phyloP scores from a whole-genome alignment of 1,140 invertebrate species.

The Mercenaria mercenaria region DNA sequence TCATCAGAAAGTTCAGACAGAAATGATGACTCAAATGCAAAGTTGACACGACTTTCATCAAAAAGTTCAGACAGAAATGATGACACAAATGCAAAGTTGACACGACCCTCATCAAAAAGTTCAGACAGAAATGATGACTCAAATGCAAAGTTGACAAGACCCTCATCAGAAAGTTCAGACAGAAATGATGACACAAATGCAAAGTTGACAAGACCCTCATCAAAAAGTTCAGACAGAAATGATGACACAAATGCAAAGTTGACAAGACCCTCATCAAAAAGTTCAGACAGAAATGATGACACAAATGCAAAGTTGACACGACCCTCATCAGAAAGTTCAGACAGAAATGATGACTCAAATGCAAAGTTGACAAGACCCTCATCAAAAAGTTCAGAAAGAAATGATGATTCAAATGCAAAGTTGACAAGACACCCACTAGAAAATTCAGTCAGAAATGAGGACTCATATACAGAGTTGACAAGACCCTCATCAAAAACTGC shows the following conservation, averaged over 20 bases:
- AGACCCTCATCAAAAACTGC: neutral
- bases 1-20: neutral
- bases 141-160: neutral
- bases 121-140: neutral
- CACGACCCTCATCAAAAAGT: neutral
- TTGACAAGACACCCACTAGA: neutral
- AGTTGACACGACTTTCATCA: neutral
- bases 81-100: no score
- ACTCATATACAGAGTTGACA: no score
- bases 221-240: neutral
- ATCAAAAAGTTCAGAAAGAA: neutral
- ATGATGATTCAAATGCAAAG: neutral
- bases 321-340: no score
- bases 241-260: neutral
- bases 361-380: neutral
- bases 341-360: neutral
- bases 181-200: no score
- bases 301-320: no score
- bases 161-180: no score
- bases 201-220: no score
- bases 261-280: neutral
- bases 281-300: no score
- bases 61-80: slow-evolving; percentile 11
- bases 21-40: neutral
- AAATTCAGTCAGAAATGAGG: neutral